Conservation (phyloP, 2,113 vertebrate species). For the Motacilla alba region DNA sequence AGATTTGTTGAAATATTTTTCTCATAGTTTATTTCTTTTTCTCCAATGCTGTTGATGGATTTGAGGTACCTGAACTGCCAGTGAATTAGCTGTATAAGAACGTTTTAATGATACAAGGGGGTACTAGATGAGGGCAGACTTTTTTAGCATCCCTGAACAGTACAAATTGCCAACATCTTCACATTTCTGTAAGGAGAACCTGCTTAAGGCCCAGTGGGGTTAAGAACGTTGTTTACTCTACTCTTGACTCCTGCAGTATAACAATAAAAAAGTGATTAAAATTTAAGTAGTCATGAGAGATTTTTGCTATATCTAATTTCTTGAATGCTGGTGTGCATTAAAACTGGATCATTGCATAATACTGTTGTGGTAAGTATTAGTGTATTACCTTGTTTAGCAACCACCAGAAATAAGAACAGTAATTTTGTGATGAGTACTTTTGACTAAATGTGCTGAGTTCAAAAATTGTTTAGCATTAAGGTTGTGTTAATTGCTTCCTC, state of each 20-base stretch:
- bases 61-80: neutral
- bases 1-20: neutral
- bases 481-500: conserved; percentile 18
- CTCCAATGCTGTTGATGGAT: conserved; percentile 12
- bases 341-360: conserved; percentile 62
- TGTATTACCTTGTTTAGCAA: conserved; percentile 43
- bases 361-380: conserved; percentile 2
- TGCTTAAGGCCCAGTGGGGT: conserved; percentile 48
- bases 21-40: neutral
- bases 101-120: neutral
- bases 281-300: conserved; percentile 69
- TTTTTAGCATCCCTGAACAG: conserved; percentile 35
- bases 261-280: conserved; percentile 73
- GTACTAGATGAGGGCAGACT: conserved; percentile 53
- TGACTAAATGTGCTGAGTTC: conserved; percentile 31
- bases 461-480: conserved; percentile 18
- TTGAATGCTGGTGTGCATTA: conserved; percentile 49
- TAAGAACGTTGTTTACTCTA: conserved; percentile 65
- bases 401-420: conserved; percentile 35
- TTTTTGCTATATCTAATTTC: conserved; percentile 64
- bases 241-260: conserved; percentile 59
- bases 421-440: conserved; percentile 34
- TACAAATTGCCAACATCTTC: conserved; percentile 46
- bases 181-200: conserved; percentile 15
- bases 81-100: conserved; percentile 6